Percentiles rank a stretch among this genome's conserved stretches.
Evolutionary conservation across 35 echinoderm and acorn worm genomes (phyloP).

Genomic region (Stichopus chloronotus): DNA sequence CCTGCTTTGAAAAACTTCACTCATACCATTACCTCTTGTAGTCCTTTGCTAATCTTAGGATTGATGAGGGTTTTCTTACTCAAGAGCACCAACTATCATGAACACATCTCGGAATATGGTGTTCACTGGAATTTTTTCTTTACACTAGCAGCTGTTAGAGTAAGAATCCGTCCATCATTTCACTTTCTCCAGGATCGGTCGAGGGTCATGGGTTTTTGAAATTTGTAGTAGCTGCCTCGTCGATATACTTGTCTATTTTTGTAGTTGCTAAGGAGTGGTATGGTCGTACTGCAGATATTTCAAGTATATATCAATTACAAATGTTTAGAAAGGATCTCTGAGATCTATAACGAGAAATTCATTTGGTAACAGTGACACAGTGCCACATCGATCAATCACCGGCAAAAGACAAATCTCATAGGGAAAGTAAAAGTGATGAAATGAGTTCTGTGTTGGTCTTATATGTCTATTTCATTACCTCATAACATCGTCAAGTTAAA

Average conservation of each 20-base stretch:
- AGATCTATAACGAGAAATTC: too few species aligned
- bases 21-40: slow-evolving; percentile 48
- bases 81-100: slow-evolving; percentile 83
- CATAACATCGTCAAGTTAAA: too few species aligned
- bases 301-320: too few species aligned
- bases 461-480: too few species aligned
- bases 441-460: too few species aligned
- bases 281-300: background rate
- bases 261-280: background rate
- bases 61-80: slow-evolving; percentile 67
- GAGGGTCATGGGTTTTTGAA: background rate
- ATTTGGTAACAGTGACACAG: too few species aligned
- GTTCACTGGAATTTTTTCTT: slow-evolving; percentile 99
- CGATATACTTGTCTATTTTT: background rate
- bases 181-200: background rate
- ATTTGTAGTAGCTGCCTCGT: background rate
- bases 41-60: slow-evolving; percentile 77
- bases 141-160: slow-evolving; percentile 83
- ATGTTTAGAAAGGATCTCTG: too few species aligned
- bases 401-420: too few species aligned
- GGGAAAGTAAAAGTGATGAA: too few species aligned
- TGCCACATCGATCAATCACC: too few species aligned
- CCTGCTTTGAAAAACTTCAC: background rate
- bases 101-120: slow-evolving; percentile 94
- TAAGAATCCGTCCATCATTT: slow-evolving; percentile 46